These are phyloP conservation scores for Stenodera caucasica DNA, from an alignment of 2,888 invertebrate genomes.

Conservation along the genomic window DNA sequence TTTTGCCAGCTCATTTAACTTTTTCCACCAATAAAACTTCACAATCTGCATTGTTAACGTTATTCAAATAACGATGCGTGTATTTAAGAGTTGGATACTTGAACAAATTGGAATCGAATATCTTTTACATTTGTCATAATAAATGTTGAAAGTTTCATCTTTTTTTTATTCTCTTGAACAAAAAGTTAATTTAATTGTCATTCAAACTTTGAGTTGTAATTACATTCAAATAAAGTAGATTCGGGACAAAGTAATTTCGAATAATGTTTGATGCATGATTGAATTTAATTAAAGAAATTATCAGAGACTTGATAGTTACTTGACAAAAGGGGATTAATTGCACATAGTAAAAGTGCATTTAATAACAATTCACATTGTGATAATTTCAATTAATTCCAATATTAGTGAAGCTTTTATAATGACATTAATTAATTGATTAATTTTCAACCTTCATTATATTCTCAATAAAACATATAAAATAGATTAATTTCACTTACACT, in stretches of 20 bases:
- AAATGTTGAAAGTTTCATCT: slow-evolving; percentile 4
- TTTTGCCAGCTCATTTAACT: slow-evolving; percentile 48
- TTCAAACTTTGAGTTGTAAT: slow-evolving; percentile 39
- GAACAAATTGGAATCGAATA: slow-evolving; percentile 18
- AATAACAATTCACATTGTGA: slow-evolving; percentile 13
- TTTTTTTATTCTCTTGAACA: slow-evolving; percentile 24
- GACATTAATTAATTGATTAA: slow-evolving; percentile 1
- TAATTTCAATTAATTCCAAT: slow-evolving; percentile 18
- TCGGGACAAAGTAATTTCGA: slow-evolving; percentile 42
- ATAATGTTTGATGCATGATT: slow-evolving; percentile 45
- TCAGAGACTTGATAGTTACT: slow-evolving; percentile 5
- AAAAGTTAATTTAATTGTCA: slow-evolving; percentile 39
- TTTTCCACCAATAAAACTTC: slow-evolving; percentile 46
- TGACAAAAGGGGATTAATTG: slow-evolving; percentile 6
- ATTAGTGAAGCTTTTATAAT: not conserved
- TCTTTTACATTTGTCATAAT: slow-evolving; percentile 18
- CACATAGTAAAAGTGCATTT: slow-evolving; percentile 4
- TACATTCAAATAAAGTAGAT: slow-evolving; percentile 48
- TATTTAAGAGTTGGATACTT: slow-evolving; percentile 28
- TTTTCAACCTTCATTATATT: not conserved
- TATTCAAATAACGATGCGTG: slow-evolving; percentile 40
- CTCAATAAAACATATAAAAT: not conserved
- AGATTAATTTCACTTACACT: slow-evolving; percentile 8
- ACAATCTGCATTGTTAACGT: slow-evolving; percentile 41
- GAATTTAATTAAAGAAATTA: slow-evolving; percentile 48